Evolutionary conservation across 2,797 vertebrate genomes (phyloP).

Genomic region (Phylloscopus collybita): DNA sequence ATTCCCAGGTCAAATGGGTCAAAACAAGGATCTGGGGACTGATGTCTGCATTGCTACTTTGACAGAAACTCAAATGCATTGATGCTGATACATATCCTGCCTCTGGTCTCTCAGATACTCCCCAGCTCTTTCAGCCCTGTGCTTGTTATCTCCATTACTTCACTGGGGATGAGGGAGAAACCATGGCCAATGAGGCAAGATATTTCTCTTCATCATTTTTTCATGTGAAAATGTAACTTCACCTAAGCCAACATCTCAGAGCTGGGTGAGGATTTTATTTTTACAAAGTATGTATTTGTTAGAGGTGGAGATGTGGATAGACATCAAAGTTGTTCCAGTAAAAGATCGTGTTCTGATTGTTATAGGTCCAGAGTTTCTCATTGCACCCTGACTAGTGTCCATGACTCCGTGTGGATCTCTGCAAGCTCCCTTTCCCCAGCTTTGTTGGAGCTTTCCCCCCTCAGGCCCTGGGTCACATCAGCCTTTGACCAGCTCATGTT

Average conservation of each 20-base stretch:
- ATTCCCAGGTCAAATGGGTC: slow-evolving; percentile 8
- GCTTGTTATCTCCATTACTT: background rate
- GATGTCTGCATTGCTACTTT: background rate
- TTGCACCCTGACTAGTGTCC: background rate
- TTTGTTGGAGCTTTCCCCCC: background rate
- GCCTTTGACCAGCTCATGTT: background rate
- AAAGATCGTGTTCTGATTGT: accelerated
- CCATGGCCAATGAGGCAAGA: background rate
- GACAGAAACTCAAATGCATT: background rate
- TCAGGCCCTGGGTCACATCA: background rate
- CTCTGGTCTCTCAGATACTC: background rate
- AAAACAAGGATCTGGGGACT: slow-evolving; percentile 2
- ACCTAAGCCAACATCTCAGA: background rate
- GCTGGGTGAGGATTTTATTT: background rate
- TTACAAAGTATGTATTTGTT: background rate
- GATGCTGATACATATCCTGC: background rate
- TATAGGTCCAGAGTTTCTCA: background rate
- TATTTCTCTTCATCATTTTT: background rate
- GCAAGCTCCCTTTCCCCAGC: background rate
- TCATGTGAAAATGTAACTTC: background rate
- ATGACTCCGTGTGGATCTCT: background rate
- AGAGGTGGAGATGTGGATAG: background rate
- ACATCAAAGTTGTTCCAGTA: background rate
- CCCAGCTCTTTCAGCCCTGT: background rate
- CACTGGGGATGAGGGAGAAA: background rate